Conservation (phyloP, 2,888 invertebrate species). For the Dryobotodes eremita region DNA sequence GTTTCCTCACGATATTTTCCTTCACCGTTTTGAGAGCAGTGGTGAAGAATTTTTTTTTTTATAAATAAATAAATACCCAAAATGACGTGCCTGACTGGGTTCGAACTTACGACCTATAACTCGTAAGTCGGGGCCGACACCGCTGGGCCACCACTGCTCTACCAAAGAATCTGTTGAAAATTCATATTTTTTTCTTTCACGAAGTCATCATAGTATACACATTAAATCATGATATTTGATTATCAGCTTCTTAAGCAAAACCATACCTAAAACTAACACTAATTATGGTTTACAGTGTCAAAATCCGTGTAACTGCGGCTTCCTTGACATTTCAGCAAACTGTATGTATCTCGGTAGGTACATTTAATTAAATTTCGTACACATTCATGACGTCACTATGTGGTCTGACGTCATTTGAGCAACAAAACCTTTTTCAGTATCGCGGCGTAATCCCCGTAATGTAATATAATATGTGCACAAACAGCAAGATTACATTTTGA, state of each 20-base stretch:
- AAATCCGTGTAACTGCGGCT: constrained; percentile 42
- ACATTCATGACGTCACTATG: constrained; percentile 46
- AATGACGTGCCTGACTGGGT: no score
- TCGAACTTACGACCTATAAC: no score
- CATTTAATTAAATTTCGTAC: constrained; percentile 77
- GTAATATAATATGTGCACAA: constrained; percentile 32
- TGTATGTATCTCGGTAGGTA: constrained; percentile 44
- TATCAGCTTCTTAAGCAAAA: neutral
- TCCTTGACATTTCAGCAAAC: constrained; percentile 52
- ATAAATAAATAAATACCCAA: no score
- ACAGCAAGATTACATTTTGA: constrained; percentile 53
- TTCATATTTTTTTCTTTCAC: neutral
- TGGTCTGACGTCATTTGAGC: constrained; percentile 68
- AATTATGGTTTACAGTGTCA: constrained; percentile 17
- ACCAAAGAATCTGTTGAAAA: neutral
- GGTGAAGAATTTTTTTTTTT: no score
- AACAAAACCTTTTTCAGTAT: constrained; percentile 66
- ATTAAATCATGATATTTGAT: neutral
- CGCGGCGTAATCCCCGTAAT: constrained; percentile 45
- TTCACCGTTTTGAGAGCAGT: no score
- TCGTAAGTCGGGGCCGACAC: no score
- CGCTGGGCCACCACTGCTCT: no score
- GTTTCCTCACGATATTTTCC: no score
- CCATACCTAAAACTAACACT: neutral
- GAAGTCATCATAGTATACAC: neutral